Percentiles rank a stretch among this genome's conserved stretches.
These are phyloP conservation scores for Thamnaconus septentrionalis DNA, from an alignment of 2,113 vertebrate genomes.

Conservation along the genomic window DNA sequence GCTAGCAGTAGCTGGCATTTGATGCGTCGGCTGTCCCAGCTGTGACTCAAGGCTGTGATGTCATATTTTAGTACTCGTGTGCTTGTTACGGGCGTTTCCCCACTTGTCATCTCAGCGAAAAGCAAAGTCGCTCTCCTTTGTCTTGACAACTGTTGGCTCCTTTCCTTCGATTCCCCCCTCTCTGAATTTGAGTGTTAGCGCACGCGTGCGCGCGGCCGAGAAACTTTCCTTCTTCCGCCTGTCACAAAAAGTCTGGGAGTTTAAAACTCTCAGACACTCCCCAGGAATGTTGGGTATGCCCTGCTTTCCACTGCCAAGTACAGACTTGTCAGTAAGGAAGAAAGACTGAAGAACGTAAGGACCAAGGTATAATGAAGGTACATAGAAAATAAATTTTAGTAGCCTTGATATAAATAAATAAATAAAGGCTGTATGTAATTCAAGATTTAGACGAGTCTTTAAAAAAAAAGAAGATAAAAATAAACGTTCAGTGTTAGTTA, in stretches of 20 bases:
- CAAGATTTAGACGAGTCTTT: too few relatives aligned
- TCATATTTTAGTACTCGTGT: conserved; percentile 64
- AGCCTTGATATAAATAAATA: too few relatives aligned
- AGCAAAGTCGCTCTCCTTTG: not conserved
- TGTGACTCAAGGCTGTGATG: conserved; percentile 74
- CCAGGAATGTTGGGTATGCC: conserved; percentile 69
- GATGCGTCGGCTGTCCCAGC: conserved; percentile 66
- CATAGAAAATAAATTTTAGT: not conserved
- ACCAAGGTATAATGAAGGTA: too few relatives aligned
- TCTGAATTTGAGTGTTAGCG: conserved; percentile 4
- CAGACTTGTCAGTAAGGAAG: conserved; percentile 67
- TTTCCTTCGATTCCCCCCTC: too few relatives aligned
- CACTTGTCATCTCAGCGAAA: conserved; percentile 42
- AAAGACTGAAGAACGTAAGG: not conserved
- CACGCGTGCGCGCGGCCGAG: not conserved
- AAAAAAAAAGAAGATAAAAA: too few relatives aligned
- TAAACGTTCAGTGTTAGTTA: too few relatives aligned
- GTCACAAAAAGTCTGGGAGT: conserved; percentile 38
- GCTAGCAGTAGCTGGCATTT: conserved; percentile 50
- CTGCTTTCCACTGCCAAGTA: conserved; percentile 61
- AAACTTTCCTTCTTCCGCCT: conserved; percentile 50
- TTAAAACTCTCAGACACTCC: conserved; percentile 59
- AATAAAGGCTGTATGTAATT: too few relatives aligned
- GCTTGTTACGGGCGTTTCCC: conserved; percentile 71
- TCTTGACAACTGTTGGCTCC: too few relatives aligned